Conservation (phyloP, 2,888 invertebrate genomes). For the Nemoura dubitans region DNA sequence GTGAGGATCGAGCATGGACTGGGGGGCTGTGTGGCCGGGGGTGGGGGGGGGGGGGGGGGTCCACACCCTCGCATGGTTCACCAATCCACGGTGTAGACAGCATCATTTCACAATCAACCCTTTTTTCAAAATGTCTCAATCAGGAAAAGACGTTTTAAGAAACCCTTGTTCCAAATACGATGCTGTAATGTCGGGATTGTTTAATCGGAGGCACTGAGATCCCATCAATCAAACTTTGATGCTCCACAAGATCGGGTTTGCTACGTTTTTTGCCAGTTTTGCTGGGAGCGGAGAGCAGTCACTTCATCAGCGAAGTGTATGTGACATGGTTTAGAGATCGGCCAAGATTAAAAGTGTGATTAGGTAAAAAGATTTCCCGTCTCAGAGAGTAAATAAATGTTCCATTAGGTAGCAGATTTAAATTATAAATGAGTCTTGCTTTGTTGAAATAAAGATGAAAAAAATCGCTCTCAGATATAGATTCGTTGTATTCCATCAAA, state of each 20-base stretch:
- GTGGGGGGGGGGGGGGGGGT: background rate
- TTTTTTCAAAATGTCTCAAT: conserved; percentile 26
- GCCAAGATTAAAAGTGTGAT: background rate
- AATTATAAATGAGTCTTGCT: conserved; percentile 35
- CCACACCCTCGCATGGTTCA: background rate
- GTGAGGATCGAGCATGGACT: background rate
- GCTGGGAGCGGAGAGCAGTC: no score
- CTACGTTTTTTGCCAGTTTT: background rate
- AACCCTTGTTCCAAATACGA: background rate
- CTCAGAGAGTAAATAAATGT: background rate
- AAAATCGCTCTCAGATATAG: conserved; percentile 43
- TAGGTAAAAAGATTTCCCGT: background rate
- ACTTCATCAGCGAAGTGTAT: background rate
- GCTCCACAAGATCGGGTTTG: background rate
- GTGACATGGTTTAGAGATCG: background rate
- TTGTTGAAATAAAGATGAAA: conserved; percentile 34
- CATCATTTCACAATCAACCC: conserved; percentile 8
- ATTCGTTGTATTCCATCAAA: conserved; percentile 46
- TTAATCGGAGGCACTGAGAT: background rate
- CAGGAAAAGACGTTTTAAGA: background rate
- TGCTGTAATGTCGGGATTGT: background rate
- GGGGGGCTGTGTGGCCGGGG: background rate
- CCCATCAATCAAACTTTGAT: background rate
- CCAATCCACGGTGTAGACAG: conserved; percentile 17
- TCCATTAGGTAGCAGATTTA: conserved; percentile 1